Conservation (phyloP, 2,888 invertebrate species). For the Cepaea hortensis region DNA sequence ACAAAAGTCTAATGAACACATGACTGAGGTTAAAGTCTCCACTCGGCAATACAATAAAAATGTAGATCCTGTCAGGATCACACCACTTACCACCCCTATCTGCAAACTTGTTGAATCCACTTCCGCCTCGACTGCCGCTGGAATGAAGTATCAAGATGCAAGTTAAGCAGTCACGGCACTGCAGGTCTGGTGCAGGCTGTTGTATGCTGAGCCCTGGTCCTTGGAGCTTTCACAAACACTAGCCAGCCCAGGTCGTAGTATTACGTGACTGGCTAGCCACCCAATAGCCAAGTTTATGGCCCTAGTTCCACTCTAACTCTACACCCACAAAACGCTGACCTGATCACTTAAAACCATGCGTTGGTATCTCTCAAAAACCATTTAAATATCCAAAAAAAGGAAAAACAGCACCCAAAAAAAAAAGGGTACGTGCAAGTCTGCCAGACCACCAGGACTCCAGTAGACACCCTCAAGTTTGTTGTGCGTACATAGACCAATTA, state of each 20-base stretch:
- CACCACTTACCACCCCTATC: slow-evolving; percentile 72
- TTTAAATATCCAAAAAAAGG: no score
- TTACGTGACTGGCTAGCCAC: not conserved
- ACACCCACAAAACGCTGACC: not conserved
- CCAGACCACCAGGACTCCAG: no score
- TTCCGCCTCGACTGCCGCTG: slow-evolving; percentile 72
- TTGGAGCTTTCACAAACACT: not conserved
- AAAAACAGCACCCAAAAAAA: no score
- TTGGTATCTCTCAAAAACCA: no score
- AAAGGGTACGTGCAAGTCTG: no score
- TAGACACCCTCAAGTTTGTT: no score
- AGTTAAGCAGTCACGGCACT: slow-evolving; percentile 26
- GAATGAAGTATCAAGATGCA: slow-evolving; percentile 45
- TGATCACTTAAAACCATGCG: not conserved
- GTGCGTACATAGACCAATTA: not conserved
- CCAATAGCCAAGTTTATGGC: not conserved
- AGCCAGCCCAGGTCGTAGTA: not conserved
- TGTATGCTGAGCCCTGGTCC: slow-evolving; percentile 13
- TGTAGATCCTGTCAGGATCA: slow-evolving; percentile 46
- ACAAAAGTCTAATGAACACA: not conserved
- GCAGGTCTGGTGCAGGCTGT: slow-evolving; percentile 30
- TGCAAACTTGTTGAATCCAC: slow-evolving; percentile 71
- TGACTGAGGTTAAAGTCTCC: not conserved
- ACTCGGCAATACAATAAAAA: slow-evolving; percentile 32
- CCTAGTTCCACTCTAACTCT: not conserved